phyloP scores from a whole-genome alignment of 2,797 vertebrate species.

The Rhinichthys osculus region DNA sequence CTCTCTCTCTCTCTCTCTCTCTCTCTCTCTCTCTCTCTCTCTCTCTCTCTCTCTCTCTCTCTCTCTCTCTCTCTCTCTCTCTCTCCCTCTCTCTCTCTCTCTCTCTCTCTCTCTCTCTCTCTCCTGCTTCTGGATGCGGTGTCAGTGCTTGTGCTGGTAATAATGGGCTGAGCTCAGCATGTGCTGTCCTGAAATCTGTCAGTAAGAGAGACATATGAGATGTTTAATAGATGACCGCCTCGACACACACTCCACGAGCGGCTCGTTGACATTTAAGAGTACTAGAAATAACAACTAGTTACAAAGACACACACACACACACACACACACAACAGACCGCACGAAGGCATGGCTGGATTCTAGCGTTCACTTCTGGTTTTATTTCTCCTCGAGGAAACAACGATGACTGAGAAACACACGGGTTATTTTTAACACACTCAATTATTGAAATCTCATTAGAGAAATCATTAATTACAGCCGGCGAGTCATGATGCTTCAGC shows the following conservation, averaged over 20 bases:
- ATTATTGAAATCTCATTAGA: slow-evolving; percentile 90
- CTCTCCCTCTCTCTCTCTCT: slow-evolving; percentile 33
- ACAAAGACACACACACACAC: neutral
- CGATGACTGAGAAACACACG: slow-evolving; percentile 37
- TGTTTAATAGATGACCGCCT: slow-evolving; percentile 17
- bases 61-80: slow-evolving; percentile 21
- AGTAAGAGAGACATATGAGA: slow-evolving; percentile 63
- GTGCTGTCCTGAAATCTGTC: slow-evolving; percentile 61
- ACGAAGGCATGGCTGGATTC: neutral
- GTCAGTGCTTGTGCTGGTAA: slow-evolving; percentile 57
- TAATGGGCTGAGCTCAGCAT: slow-evolving; percentile 58
- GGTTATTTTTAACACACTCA: slow-evolving; percentile 60
- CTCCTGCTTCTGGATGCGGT: slow-evolving; percentile 29
- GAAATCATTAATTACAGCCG: slow-evolving; percentile 90
- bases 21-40: slow-evolving; percentile 27
- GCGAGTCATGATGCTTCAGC: slow-evolving; percentile 84
- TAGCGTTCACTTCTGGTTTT: neutral
- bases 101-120: slow-evolving; percentile 45
- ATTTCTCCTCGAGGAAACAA: neutral
- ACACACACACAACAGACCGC: too few species aligned
- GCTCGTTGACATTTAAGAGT: slow-evolving; percentile 1
- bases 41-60: slow-evolving; percentile 42
- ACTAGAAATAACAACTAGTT: slow-evolving; percentile 11
- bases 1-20: slow-evolving; percentile 38
- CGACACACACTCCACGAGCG: neutral